phyloP scores from a whole-genome alignment of 2,797 vertebrate species.

The Siniperca obscura region DNA sequence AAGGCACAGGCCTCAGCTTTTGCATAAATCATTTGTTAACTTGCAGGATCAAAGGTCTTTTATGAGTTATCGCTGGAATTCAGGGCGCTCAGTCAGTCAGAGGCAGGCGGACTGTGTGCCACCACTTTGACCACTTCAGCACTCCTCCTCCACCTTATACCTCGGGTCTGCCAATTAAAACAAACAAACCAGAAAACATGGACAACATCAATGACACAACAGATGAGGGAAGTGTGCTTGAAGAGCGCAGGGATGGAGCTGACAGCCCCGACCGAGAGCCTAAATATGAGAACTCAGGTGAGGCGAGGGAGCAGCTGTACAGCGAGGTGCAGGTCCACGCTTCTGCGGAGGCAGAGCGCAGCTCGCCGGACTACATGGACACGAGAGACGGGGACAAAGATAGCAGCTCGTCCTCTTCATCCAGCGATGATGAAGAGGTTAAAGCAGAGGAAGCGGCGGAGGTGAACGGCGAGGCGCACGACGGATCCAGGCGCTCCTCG shows the following conservation, averaged over 20 bases:
- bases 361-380: constrained; percentile 76
- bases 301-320: constrained; percentile 54
- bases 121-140: constrained; percentile 24
- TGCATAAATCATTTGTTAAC: constrained; percentile 67
- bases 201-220: constrained; percentile 68
- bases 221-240: constrained; percentile 1
- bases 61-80: constrained; percentile 71
- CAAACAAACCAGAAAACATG: constrained; percentile 47
- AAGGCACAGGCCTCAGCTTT: constrained; percentile 5
- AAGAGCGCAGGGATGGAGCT: constrained; percentile 29
- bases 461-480: constrained; percentile 51
- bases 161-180: neutral
- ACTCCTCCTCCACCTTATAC: neutral
- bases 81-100: constrained; percentile 57
- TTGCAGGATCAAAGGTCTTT: constrained; percentile 80
- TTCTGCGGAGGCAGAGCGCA: constrained; percentile 15
- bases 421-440: constrained; percentile 53
- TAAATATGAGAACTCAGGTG: constrained; percentile 38
- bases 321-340: constrained; percentile 67
- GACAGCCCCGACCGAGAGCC: constrained; percentile 26
- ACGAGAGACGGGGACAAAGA: constrained; percentile 41
- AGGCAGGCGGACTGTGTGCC: constrained; percentile 54
- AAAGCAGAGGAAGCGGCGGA: constrained; percentile 13
- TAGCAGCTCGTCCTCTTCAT: constrained; percentile 57
- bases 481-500: constrained; percentile 70